Percentiles rank a stretch among this genome's conserved stretches.
Conservation (phyloP, 2,888 invertebrate species). For the Ophion costatus region DNA sequence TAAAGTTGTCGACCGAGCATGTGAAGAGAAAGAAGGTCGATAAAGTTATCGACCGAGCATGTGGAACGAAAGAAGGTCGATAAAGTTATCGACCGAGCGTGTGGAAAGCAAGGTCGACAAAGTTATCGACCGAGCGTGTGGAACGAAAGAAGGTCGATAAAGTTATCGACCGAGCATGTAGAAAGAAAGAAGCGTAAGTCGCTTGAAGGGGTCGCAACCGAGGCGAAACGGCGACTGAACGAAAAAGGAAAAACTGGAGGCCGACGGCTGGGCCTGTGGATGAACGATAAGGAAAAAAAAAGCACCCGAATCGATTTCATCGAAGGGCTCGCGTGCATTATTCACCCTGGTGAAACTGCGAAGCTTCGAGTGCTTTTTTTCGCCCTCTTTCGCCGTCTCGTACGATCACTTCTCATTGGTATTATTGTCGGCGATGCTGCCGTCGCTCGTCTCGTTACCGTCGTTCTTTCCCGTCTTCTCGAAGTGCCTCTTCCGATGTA, state of each 20-base stretch:
- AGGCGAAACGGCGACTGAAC: neutral
- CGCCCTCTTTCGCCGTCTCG: neutral
- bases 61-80: too few species aligned
- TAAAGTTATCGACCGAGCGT: neutral
- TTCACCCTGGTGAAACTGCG: too few species aligned
- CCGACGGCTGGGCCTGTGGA: neutral
- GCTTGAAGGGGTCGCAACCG: too few species aligned
- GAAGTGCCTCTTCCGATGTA: slow-evolving; percentile 81
- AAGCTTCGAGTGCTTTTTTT: neutral
- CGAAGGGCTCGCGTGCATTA: too few species aligned
- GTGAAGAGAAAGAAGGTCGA: too few species aligned
- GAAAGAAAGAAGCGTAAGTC: too few species aligned
- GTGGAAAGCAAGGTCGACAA: too few species aligned
- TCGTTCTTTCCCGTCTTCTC: slow-evolving; percentile 71
- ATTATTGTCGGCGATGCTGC: slow-evolving; percentile 61
- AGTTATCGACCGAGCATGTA: neutral
- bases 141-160: too few species aligned
- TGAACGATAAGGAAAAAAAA: neutral
- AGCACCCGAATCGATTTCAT: too few species aligned
- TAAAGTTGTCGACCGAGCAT: neutral
- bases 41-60: neutral
- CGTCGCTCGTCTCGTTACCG: slow-evolving; percentile 62
- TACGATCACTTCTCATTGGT: slow-evolving; percentile 71
- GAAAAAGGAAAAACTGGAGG: neutral
- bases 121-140: neutral